Conservation (phyloP, 2,888 invertebrate genomes). For the Hyles lineata region DNA sequence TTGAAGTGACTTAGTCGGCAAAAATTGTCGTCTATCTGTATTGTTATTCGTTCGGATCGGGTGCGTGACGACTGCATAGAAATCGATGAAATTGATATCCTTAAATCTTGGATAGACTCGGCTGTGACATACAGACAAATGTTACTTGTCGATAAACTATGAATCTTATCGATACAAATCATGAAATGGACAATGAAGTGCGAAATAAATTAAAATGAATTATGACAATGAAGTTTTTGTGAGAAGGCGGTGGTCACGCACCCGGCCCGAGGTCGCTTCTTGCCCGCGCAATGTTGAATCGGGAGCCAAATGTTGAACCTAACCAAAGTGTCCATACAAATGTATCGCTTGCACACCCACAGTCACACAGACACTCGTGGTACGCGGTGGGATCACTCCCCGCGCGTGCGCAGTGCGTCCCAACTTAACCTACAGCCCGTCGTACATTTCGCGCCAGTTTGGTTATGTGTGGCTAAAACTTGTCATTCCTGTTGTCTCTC, state of each 20-base stretch:
- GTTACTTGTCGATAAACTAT: neutral
- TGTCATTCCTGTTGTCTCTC: slow-evolving; percentile 79
- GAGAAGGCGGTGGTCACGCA: slow-evolving; percentile 23
- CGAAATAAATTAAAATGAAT: neutral
- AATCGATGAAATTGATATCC: neutral
- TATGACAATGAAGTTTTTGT: slow-evolving; percentile 9
- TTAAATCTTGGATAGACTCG: neutral
- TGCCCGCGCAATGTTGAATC: slow-evolving; percentile 40
- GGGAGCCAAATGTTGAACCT: slow-evolving; percentile 53
- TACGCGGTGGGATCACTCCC: neutral
- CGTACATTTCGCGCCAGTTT: neutral
- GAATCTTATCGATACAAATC: slow-evolving; percentile 11
- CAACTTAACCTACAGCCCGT: slow-evolving; percentile 1
- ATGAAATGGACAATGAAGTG: neutral
- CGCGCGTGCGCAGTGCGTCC: neutral
- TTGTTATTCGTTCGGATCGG: slow-evolving; percentile 34
- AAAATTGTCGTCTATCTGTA: slow-evolving; percentile 28
- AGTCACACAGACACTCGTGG: neutral
- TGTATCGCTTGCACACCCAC: slow-evolving; percentile 27
- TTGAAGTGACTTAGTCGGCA: slow-evolving; percentile 34
- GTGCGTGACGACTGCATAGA: slow-evolving; percentile 30
- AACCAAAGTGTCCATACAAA: slow-evolving; percentile 61
- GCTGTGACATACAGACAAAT: neutral
- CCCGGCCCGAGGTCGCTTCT: slow-evolving; percentile 19
- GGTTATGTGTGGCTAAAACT: slow-evolving; percentile 51